Evolutionary conservation across 2,113 vertebrate species (phyloP).

Genomic region (Eptesicus fuscus): DNA sequence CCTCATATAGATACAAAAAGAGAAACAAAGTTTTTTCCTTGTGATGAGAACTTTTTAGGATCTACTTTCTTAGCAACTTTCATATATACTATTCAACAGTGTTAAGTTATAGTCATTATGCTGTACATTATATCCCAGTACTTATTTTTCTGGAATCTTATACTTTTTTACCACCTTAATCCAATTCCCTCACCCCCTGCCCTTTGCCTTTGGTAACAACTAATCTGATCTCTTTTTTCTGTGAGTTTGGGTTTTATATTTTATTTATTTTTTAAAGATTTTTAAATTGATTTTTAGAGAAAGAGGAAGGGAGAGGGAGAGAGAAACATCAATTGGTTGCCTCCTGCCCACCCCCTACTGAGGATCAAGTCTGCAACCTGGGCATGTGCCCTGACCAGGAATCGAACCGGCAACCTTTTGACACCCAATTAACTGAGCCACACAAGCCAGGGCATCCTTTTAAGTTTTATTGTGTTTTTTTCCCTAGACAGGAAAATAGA

Average conservation of each 20-base stretch:
- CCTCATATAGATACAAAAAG: neutral
- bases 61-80: neutral
- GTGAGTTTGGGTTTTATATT: neutral
- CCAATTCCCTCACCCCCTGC: neutral
- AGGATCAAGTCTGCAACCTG: neutral
- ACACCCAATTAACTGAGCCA: neutral
- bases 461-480: neutral
- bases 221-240: neutral
- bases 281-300: neutral
- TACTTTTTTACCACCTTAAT: neutral
- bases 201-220: neutral
- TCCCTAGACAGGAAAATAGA: neutral
- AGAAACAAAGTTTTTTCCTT: neutral
- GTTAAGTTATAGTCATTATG: neutral
- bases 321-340: neutral
- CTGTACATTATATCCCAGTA: neutral
- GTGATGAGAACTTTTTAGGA: neutral
- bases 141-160: neutral
- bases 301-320: neutral
- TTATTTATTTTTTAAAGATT: neutral
- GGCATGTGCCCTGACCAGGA: neutral
- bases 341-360: neutral
- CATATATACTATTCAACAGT: neutral
- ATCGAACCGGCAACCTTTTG: neutral
- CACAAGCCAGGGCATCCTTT: neutral